Evolutionary conservation across 2,888 invertebrate species (phyloP), one percentile per base, ranked within the genome.

Genomic region (Erannis defoliaria): DNA sequence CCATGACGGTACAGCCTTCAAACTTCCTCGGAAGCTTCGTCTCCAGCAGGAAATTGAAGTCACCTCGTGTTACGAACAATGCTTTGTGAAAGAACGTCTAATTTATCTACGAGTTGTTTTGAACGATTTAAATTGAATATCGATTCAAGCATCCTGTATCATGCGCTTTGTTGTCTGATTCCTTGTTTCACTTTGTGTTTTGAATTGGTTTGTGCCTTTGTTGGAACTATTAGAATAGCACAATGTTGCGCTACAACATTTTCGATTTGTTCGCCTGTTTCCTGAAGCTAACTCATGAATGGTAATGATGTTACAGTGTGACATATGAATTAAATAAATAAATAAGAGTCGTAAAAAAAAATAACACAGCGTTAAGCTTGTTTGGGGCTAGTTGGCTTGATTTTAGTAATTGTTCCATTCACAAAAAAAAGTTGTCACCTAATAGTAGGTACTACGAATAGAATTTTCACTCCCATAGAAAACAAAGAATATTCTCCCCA

Each of bases 1-100:
- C 82, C 81, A 80, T 82, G 85, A 85, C 81, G 82, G 77, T 78
- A 73, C 77, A 79, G 81, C 80, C 81, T 83, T 88, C 88, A 86
- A 86, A 91, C 90, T 91, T 93, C 75, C 77, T 76, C 85, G 86
- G 88, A 82, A 85, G 80, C 79, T 73, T 71, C 77, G 79, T 78
- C 82, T 78, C 77, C 77, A 69, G 75, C 89, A 91, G 92, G 92
- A 93, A 93, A 93, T 93, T 92, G 92, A 91, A 93, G 90, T 89
- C 90, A 90, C 86, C 87, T 88, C 84, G 74, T 75, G 72, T 77
- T 76, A 80, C 78, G 81, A 89, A 89, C 90, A 89, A 86, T 87
- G 91, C 91, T 89, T 88, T 89, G 88, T 85, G 89, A 90, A 91
- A 90, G 90, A 90, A 90, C 86, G 85, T 90, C 86, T 89, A 88